phyloP scores from a whole-genome alignment of 2,797 vertebrate species.

The Peromyscus melanophrys region DNA sequence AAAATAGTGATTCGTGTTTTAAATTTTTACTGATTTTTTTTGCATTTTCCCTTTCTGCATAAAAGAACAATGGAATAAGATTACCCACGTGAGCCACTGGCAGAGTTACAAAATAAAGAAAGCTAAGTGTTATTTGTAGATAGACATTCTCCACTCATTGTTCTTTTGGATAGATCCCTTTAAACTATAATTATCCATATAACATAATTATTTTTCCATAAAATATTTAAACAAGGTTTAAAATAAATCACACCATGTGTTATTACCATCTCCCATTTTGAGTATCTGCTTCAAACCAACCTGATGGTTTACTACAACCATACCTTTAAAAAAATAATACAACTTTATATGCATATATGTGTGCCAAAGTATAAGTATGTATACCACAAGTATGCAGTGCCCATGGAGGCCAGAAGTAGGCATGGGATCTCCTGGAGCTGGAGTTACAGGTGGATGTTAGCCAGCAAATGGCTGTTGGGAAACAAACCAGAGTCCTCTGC shows the following conservation, averaged over 20 bases:
- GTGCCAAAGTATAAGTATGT: not conserved
- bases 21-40: not conserved
- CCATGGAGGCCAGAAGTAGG: too few relatives aligned
- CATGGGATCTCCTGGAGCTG: not conserved
- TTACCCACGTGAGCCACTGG: not conserved
- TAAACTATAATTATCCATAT: constrained; percentile 18
- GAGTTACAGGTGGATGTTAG: not conserved
- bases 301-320: not conserved
- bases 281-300: constrained; percentile 25
- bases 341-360: not conserved
- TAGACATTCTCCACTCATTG: not conserved
- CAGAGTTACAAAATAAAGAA: constrained; percentile 30
- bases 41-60: not conserved
- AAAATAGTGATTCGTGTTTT: not conserved
- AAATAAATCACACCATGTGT: constrained; percentile 38
- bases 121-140: constrained; percentile 20
- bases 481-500: not conserved
- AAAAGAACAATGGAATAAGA: constrained; percentile 44
- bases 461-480: not conserved
- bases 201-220: constrained; percentile 42
- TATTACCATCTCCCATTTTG: not conserved
- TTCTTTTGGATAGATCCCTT: not conserved
- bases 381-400: not conserved
- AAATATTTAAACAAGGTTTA: constrained; percentile 25
- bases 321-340: not conserved